Base-by-base conservation (phyloP, 2,888 invertebrate species). In the Macrophya alboannulata region DNA sequence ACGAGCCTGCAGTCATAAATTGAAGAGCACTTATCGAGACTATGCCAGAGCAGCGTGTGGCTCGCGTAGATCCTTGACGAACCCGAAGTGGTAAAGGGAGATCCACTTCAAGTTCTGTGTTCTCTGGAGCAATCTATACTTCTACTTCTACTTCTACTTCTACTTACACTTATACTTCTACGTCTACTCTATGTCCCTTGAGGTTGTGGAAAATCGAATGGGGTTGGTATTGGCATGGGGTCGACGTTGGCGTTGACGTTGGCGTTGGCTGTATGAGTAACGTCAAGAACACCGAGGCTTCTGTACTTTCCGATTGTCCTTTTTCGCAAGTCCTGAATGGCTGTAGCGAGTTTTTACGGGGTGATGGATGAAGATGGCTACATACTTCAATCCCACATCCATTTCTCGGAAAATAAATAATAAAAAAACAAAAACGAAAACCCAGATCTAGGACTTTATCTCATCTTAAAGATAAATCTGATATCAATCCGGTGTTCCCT, bases 71-170 rank as follows among this genome's bases (percentile, higher is more conserved):
- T 81, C 62, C 81, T 81, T 81, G 81, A 81, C 81, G 81, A 37
- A 81, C 37, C 76, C 81, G 43, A 81, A 81, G 81, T 81, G 81
- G 81, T 62, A 62, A 81, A 81, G 81, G 77, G 59, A 81, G 81
- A 59, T 40, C 40, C 81, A 81, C 81, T 81, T 25, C n/a, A 81
- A 40, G 59, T 43, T 43, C 81, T 81, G 43, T 81, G 81, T 81
- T 81, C 81, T 62, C 40, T 40, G 9, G 62, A 68, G 81, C 81
- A 59, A 81, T 81, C 62, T 62, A 81, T 81, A 81, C 79, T 55
- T 55, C n/a, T 55, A 55, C 77, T 43, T 45, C 45, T 74, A 31
- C 74, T 31, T 31, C 31, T 48, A 74, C 72, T 40, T 45, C 45
- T n/a, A 40, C 43, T 37, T 37, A 12, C 37, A 31, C 43, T 40